A percentile compares a stretch with the other conserved stretches of the same genome.
Conservation (phyloP, 1,140 invertebrate genomes). For the Aethina tumida region DNA sequence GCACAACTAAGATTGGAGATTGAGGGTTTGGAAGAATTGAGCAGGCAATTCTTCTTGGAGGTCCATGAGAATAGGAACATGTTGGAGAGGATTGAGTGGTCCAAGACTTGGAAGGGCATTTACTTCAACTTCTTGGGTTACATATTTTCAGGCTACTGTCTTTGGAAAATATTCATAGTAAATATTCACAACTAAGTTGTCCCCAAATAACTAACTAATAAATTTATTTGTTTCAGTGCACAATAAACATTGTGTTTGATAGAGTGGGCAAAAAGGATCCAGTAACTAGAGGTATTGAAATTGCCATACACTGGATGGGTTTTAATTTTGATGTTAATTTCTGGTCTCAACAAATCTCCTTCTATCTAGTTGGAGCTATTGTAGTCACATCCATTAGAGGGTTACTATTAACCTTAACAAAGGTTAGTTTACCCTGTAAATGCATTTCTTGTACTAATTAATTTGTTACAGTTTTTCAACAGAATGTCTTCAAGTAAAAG, state of each 20-base stretch:
- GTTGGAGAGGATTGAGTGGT: conserved; percentile 88
- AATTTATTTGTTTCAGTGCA: conserved; percentile 55
- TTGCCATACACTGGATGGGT: conserved; percentile 94
- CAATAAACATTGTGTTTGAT: conserved; percentile 98
- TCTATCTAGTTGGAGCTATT: conserved; percentile 94
- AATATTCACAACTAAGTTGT: conserved; percentile 35
- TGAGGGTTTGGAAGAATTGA: conserved; percentile 79
- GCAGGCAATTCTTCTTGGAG: conserved; percentile 91
- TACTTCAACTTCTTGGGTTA: conserved; percentile 99
- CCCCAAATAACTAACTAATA: conserved; percentile 1
- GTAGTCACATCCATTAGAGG: conserved; percentile 97
- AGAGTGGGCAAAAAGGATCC: conserved; percentile 97
- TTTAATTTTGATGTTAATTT: conserved; percentile 94
- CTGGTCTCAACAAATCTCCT: conserved; percentile 99
- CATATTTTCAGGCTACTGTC: conserved; percentile 97
- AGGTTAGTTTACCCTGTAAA: conserved; percentile 48
- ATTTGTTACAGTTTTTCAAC: conserved; percentile 88
- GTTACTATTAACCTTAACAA: conserved; percentile 92
- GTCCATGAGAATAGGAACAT: conserved; percentile 90
- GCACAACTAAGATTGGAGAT: conserved; percentile 80
- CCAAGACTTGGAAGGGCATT: conserved; percentile 93
- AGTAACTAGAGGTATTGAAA: conserved; percentile 93
- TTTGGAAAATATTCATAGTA: conserved; percentile 99
- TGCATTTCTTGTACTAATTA: background rate
- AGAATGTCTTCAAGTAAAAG: conserved; percentile 99